Base-by-base conservation (phyloP, 2,113 vertebrate genomes). In the Mastomys natalensis region DNA sequence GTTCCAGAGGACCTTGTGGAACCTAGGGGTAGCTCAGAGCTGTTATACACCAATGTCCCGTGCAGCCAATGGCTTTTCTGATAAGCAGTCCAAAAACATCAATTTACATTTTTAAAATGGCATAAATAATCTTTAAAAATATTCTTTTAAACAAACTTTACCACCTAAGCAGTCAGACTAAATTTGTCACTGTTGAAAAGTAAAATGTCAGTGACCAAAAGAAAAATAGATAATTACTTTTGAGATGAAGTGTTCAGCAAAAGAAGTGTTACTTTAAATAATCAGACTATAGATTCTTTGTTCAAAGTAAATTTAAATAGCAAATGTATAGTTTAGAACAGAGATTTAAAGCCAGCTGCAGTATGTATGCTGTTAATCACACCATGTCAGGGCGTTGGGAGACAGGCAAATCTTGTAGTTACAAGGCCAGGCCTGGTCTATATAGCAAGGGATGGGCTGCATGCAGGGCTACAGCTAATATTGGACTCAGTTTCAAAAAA, bases 121-220 rank as follows among this genome's bases (percentile, higher is more conserved):
- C 12, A 40, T 82, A 82, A 73, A 22, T 40, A 73, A 82, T 82
- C 34, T 81, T 37, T 82, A 7, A 26, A 60, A 58, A 74, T 77
- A 40, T 90, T 97, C 29, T 66, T 66, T 53, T 4, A 68, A 53
- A 26, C 4, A 72, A 55, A 3, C 21, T n/a, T 22, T 40, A 48
- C 7, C 34, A 53, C 11, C 34, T 15, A 70, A 53, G 4, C 3
- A 53, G n/a, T 13, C 45, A 70, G 22, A 68, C 12, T 68, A 78
- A 64, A 73, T 7, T 64, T 37, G 6, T 87, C 70, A 34, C 62
- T 93, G 94, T 95, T 85, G n/a, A 91, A 76, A 72, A 77, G 5
- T 80, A n/a, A 60, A 82, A 12, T 34, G 82, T 45, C 40, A 86
- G 60, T 85, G 43, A 43, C 82, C 40, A 66, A 48, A 64, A 48